These are phyloP conservation scores for Pseudomyrmex pallidus DNA, from an alignment of 1,140 invertebrate species.

Conservation along the genomic window DNA sequence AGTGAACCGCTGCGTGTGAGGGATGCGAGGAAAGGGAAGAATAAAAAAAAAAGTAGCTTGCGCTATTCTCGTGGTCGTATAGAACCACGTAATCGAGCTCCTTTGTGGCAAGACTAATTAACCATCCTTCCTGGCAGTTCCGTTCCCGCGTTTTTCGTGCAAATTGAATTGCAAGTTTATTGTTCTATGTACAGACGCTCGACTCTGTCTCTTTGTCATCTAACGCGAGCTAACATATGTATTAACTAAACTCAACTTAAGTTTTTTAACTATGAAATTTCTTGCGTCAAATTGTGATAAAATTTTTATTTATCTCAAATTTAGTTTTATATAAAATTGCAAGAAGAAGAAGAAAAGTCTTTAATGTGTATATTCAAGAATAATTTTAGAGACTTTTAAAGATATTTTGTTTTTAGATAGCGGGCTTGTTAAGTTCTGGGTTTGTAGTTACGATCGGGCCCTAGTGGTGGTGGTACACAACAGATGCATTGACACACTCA, in stretches of 20 bases:
- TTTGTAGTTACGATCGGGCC: too few species aligned
- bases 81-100: conserved; percentile 65
- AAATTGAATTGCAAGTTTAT: conserved; percentile 67
- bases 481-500: too few species aligned
- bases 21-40: neutral
- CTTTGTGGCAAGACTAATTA: conserved; percentile 69
- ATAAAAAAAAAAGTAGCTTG: conserved; percentile 51
- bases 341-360: too few species aligned
- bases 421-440: too few species aligned
- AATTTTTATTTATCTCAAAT: too few species aligned
- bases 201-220: conserved; percentile 1
- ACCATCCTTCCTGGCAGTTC: conserved; percentile 26
- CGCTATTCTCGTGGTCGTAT: conserved; percentile 61
- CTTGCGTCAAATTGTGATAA: too few species aligned
- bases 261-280: too few species aligned
- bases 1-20: conserved; percentile 35
- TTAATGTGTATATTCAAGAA: too few species aligned
- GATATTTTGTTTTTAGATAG: too few species aligned
- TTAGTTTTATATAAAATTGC: too few species aligned
- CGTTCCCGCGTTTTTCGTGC: conserved; percentile 36
- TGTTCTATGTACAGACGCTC: neutral
- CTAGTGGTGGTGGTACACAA: too few species aligned
- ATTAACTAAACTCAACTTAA: neutral
- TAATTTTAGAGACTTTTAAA: too few species aligned
- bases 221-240: neutral